phyloP scores from a whole-genome alignment of 2,888 invertebrate species.

The Linnaemya tessellans region DNA sequence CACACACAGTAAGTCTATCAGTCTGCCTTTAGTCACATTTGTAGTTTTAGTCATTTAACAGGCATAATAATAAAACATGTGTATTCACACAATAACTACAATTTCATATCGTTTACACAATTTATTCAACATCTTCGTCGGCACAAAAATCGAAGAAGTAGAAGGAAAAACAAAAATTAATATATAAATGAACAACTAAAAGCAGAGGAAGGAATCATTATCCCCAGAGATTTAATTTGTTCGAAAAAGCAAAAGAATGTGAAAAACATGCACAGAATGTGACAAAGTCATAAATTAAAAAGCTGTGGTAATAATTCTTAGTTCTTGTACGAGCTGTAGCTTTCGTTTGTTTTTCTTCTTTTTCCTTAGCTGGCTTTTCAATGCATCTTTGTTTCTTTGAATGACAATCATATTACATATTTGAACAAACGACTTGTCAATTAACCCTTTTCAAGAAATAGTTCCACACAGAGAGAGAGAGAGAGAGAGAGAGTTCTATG shows the following conservation, averaged over 20 bases:
- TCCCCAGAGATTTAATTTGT: slow-evolving; percentile 67
- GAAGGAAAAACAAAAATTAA: neutral
- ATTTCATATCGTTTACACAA: slow-evolving; percentile 30
- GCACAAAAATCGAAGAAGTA: slow-evolving; percentile 4
- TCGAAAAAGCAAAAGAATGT: slow-evolving; percentile 45
- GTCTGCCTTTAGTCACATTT: slow-evolving; percentile 30
- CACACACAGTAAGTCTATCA: slow-evolving; percentile 14
- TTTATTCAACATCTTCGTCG: slow-evolving; percentile 36
- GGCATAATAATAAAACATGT: slow-evolving; percentile 62
- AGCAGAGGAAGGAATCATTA: slow-evolving; percentile 56
- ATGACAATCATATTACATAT: slow-evolving; percentile 53
- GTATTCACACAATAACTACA: slow-evolving; percentile 66
- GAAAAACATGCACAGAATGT: slow-evolving; percentile 64
- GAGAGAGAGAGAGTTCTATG: too few relatives aligned
- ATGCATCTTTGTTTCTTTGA: slow-evolving; percentile 39
- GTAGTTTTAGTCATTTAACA: slow-evolving; percentile 60
- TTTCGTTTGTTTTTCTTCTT: neutral
- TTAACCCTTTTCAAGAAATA: slow-evolving; percentile 38
- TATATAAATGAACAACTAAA: slow-evolving; percentile 17
- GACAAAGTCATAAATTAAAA: slow-evolving; percentile 69
- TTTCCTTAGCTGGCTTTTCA: neutral
- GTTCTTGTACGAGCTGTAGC: slow-evolving; percentile 14
- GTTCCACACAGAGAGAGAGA: too few relatives aligned
- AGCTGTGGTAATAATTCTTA: slow-evolving; percentile 65
- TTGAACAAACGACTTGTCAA: slow-evolving; percentile 37